Base-by-base conservation (phyloP, 2,888 invertebrate genomes). In the Caenorhabditis becei region DNA sequence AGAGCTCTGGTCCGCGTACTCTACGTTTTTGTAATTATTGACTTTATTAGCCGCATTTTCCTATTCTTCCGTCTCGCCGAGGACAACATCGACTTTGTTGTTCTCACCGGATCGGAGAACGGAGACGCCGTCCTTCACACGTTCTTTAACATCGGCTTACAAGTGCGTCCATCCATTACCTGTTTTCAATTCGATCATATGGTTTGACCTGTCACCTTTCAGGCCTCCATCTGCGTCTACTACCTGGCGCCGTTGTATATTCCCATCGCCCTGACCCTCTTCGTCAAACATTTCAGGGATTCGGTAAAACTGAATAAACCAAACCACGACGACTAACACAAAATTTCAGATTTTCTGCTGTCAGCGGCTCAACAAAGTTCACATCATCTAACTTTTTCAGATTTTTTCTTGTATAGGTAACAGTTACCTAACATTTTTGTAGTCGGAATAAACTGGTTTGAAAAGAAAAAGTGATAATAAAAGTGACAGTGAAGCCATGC, bases 201-300 rank as follows among this genome's bases (percentile, higher is more conserved):
- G 58, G 51, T 63, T 69, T 72, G 66, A 67, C 61, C 67, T 53
- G 63, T 54, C 58, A 63, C 37, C 53, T 53, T 77, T 35, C 80
- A 80, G 80, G 71, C 51, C 32, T 59, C 77, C 41, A 74, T 80
- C 59, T 77, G 70, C 56, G 66, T 80, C 59, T 77, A 59, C 51
- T 71, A 71, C 41, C 28, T 80, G 26, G 35, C 61, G 24, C 82
- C 82, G 10, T 32, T 82, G 16, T 77, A 77, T 65, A 78, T 82
- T 59, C 77, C 82, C 23, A 47, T 77, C 18, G 62, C 70, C 44
- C 59, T 82, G 5, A 20, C 74, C 28, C 49, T 77, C 51, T 77
- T 77, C 49, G 82, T 82, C 61, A 72, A 78, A 56, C 69, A 72
- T 65, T 82, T 82, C 65, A 72, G 82, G 62, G 65, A 74, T 61